Percentiles rank a stretch among this genome's conserved stretches.
phyloP scores from a whole-genome alignment of 2,888 invertebrate genomes.

The Dasypogon diadema region DNA sequence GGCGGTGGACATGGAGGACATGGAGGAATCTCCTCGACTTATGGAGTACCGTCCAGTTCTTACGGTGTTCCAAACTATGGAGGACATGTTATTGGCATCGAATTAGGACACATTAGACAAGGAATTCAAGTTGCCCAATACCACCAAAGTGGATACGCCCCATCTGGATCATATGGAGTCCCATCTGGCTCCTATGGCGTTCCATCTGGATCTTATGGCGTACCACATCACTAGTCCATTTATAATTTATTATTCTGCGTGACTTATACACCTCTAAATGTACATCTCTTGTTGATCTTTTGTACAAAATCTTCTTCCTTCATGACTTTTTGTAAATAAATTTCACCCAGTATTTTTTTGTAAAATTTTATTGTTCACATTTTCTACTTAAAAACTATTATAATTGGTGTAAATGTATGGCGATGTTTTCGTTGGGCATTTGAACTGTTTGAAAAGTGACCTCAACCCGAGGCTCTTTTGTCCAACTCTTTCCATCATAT shows the following conservation, averaged over 20 bases:
- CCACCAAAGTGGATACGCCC: conserved; percentile 74
- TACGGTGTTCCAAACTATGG: conserved; percentile 72
- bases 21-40: conserved; percentile 59
- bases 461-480: conserved; percentile 66
- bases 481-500: conserved; percentile 70
- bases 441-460: conserved; percentile 64
- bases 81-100: conserved; percentile 78
- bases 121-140: conserved; percentile 85
- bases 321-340: conserved; percentile 48
- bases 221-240: conserved; percentile 48
- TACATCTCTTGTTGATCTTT: conserved; percentile 36
- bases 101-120: conserved; percentile 82
- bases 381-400: conserved; percentile 52
- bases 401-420: conserved; percentile 69
- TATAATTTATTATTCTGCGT: conserved; percentile 8
- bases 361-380: conserved; percentile 20
- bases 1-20: conserved; percentile 65
- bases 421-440: conserved; percentile 68
- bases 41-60: conserved; percentile 74
- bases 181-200: conserved; percentile 54
- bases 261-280: conserved; percentile 6
- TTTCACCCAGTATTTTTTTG: conserved; percentile 20
- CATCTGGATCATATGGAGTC: conserved; percentile 74
- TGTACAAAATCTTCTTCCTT: conserved; percentile 27
- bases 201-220: conserved; percentile 56